Conservation (phyloP, 2,888 invertebrate genomes). For the Tetragonisca angustula region DNA sequence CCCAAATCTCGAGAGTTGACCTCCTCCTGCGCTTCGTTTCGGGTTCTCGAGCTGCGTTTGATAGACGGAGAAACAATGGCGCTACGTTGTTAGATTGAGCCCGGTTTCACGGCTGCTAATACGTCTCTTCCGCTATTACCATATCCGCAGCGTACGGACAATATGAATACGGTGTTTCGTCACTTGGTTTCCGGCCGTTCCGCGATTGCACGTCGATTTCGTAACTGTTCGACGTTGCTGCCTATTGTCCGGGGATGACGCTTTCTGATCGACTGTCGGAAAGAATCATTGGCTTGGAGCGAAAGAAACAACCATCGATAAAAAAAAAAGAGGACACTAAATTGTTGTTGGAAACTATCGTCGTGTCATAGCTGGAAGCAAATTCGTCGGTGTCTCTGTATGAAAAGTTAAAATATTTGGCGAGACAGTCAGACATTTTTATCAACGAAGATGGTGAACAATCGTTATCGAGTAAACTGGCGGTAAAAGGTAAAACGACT, state of each 20-base stretch:
- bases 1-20: too few species aligned
- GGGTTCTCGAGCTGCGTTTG: slow-evolving; percentile 5
- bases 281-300: background rate
- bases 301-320: too few species aligned
- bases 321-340: too few species aligned
- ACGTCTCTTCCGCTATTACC: slow-evolving; percentile 52
- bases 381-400: too few species aligned
- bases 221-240: slow-evolving; percentile 1
- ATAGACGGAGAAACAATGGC: background rate
- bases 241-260: background rate
- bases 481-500: background rate
- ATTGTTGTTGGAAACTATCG: too few species aligned
- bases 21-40: too few species aligned
- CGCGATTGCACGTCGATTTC: background rate
- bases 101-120: slow-evolving; percentile 23
- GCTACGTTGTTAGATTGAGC: background rate
- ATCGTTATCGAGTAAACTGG: background rate
- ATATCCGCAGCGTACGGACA: slow-evolving; percentile 7
- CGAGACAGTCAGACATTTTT: background rate
- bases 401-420: background rate
- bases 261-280: background rate
- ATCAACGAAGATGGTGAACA: background rate
- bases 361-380: too few species aligned
- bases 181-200: slow-evolving; percentile 16
- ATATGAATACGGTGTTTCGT: slow-evolving; percentile 20